Evolutionary conservation across 1,140 invertebrate genomes (phyloP).

Genomic region (Portunus trituberculatus): DNA sequence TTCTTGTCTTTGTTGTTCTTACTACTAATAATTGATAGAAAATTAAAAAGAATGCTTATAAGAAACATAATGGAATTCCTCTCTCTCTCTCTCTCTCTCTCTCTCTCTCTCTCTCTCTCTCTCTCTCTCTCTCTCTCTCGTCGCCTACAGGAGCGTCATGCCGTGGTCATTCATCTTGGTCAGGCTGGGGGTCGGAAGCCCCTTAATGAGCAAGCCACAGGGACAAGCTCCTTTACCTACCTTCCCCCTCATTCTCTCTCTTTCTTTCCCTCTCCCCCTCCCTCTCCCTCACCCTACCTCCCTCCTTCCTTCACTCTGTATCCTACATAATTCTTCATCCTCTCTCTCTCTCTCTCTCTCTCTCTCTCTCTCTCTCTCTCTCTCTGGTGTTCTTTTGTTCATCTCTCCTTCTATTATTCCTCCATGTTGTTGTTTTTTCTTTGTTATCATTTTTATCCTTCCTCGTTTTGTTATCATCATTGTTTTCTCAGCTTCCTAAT

Average conservation of each 20-base stretch:
- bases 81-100: slow-evolving; percentile 20
- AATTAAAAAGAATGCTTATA: too few relatives aligned
- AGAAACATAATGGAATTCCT: background rate
- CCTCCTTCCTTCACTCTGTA: background rate
- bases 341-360: slow-evolving; percentile 10
- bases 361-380: slow-evolving; percentile 9
- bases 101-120: slow-evolving; percentile 20
- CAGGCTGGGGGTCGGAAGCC: slow-evolving; percentile 5
- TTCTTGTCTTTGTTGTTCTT: too few relatives aligned
- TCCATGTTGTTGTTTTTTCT: too few relatives aligned
- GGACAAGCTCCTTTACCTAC: background rate
- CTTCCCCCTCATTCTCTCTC: background rate
- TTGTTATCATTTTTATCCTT: background rate
- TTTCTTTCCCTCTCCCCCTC: background rate
- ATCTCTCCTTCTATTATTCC: too few relatives aligned
- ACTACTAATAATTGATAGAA: too few relatives aligned
- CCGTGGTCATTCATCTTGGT: background rate
- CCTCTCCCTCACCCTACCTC: background rate
- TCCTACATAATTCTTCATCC: slow-evolving; percentile 1
- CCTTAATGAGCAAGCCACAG: slow-evolving; percentile 2
- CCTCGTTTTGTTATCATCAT: background rate
- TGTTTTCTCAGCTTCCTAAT: background rate
- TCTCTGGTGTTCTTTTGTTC: background rate
- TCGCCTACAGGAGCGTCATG: background rate
- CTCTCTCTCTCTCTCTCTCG: slow-evolving; percentile 1